These are phyloP conservation scores for Pantelozetes paolii DNA, from an alignment of 2,888 invertebrate genomes.

Conservation along the genomic window DNA sequence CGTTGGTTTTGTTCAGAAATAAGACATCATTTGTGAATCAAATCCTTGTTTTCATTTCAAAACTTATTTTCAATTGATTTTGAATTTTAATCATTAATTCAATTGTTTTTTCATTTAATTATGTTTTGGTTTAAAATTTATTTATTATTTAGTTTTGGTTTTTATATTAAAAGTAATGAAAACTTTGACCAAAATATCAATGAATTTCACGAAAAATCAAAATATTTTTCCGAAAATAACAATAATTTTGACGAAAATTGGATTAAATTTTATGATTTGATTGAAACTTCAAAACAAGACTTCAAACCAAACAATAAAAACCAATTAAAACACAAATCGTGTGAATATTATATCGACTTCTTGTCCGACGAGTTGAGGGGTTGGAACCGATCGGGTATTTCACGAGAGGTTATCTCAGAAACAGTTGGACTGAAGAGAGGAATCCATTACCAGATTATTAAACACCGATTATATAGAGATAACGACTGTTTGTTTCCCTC, in stretches of 20 bases:
- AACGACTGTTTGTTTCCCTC: constrained; percentile 85
- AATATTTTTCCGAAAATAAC: constrained; percentile 24
- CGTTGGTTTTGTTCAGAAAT: background rate
- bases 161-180: no score
- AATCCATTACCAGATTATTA: constrained; percentile 75
- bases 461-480: constrained; percentile 73
- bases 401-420: constrained; percentile 61
- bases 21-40: no score
- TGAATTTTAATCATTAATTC: no score
- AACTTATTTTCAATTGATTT: no score
- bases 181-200: background rate
- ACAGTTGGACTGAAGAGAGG: constrained; percentile 61
- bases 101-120: no score
- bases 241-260: constrained; percentile 48
- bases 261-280: constrained; percentile 50
- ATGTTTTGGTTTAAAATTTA: no score
- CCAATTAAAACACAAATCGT: constrained; percentile 49
- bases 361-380: constrained; percentile 66
- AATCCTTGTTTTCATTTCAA: no score
- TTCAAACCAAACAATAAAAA: constrained; percentile 48
- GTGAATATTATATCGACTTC: constrained; percentile 50
- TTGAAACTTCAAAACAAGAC: constrained; percentile 50
- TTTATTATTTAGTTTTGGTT: no score
- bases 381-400: constrained; percentile 66
- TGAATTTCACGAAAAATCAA: constrained; percentile 34